Conservation (phyloP, 2,888 invertebrate species). For the Gastrophysa polygoni region DNA sequence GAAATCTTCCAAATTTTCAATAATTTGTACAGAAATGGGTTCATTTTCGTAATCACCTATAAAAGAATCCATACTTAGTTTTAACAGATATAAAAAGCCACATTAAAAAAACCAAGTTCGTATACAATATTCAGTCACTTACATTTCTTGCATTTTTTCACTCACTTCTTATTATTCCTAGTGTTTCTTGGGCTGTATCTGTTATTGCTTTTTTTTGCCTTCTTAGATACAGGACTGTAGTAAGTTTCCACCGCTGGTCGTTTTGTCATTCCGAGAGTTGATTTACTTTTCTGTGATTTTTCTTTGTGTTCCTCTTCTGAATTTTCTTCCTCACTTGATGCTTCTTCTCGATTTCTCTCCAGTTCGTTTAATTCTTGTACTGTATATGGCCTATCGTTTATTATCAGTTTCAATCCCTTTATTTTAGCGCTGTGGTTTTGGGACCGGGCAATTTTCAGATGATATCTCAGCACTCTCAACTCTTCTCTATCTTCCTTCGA, state of each 20-base stretch:
- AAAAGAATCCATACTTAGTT: neutral
- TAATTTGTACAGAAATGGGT: neutral
- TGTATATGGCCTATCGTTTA: neutral
- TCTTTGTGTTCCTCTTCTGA: slow-evolving; percentile 2
- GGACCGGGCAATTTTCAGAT: neutral
- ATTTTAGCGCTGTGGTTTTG: too few species aligned
- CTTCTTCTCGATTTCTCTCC: neutral
- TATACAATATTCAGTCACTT: slow-evolving; percentile 1
- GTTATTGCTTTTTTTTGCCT: slow-evolving; percentile 1
- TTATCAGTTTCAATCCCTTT: neutral
- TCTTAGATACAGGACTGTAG: neutral
- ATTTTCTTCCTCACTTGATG: slow-evolving; percentile 2
- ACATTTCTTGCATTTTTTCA: neutral
- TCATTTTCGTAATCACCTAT: slow-evolving; percentile 9
- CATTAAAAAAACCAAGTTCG: neutral
- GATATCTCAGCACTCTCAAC: neutral
- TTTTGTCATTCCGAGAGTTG: neutral
- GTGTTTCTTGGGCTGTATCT: slow-evolving; percentile 7
- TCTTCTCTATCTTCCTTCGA: neutral
- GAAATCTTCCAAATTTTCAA: slow-evolving; percentile 1
- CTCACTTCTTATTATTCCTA: slow-evolving; percentile 2
- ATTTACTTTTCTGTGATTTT: neutral
- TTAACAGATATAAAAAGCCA: slow-evolving; percentile 2
- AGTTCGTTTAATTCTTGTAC: neutral
- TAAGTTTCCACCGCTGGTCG: neutral